phyloP scores from a whole-genome alignment of 2,888 invertebrate species.

The Watsonalla binaria region DNA sequence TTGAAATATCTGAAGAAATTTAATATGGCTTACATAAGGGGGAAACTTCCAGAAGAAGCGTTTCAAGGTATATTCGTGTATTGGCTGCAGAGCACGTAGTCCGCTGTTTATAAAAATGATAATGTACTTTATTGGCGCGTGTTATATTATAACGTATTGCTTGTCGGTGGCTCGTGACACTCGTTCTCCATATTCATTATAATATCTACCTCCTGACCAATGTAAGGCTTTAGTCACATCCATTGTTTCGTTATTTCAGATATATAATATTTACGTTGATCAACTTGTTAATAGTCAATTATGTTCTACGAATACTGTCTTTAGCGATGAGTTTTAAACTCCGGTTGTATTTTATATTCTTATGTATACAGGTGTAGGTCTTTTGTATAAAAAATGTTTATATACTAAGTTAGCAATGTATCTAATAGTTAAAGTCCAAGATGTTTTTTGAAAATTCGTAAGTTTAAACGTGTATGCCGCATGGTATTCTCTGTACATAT shows the following conservation, averaged over 20 bases:
- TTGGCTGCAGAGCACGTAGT: no score
- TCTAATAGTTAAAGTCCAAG: background rate
- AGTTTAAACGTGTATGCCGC: background rate
- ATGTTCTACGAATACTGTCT: constrained; percentile 2
- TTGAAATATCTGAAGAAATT: no score
- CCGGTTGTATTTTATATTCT: constrained; percentile 12
- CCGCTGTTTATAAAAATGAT: no score
- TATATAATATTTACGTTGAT: constrained; percentile 15
- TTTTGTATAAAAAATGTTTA: background rate
- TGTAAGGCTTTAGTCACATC: constrained; percentile 6
- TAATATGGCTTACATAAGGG: no score
- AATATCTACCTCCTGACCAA: constrained; percentile 41
- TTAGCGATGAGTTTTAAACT: constrained; percentile 25
- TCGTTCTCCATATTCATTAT: constrained; percentile 16
- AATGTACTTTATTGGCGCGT: no score
- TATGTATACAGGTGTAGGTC: constrained; percentile 8
- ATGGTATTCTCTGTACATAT: constrained; percentile 1
- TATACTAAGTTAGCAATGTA: background rate
- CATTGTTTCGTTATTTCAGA: constrained; percentile 10
- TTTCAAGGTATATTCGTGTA: no score
- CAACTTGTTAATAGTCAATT: constrained; percentile 12
- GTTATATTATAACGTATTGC: no score
- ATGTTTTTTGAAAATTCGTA: background rate
- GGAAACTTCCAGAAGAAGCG: no score
- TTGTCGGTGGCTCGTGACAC: constrained; percentile 1